Evolutionary conservation across 1,140 invertebrate genomes (phyloP).

Genomic region (Atta colombica): DNA sequence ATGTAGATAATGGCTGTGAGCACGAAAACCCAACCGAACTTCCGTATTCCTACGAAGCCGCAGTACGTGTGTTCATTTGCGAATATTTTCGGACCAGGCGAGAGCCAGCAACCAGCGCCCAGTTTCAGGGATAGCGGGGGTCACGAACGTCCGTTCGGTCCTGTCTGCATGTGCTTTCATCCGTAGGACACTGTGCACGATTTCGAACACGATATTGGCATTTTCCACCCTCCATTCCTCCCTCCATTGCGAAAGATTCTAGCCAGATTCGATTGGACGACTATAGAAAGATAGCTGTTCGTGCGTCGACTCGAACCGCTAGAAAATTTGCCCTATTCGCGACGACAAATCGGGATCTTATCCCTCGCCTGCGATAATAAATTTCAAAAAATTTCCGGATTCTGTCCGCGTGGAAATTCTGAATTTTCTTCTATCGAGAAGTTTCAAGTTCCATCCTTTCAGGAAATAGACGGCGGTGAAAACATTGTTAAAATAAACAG

Average conservation of each 20-base stretch:
- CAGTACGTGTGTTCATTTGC: conserved; percentile 18
- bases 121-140: neutral
- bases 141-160: neutral
- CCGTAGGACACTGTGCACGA: neutral
- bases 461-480: conserved; percentile 13
- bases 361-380: conserved; percentile 12
- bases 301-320: neutral
- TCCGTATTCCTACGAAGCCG: conserved; percentile 22
- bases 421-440: neutral
- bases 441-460: conserved; percentile 19
- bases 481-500: conserved; percentile 38
- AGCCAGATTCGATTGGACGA: neutral
- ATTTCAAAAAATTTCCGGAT: conserved; percentile 11
- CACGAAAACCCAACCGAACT: conserved; percentile 41
- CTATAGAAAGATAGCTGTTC: neutral
- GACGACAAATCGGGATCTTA: conserved; percentile 19
- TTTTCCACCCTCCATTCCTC: conserved; percentile 2
- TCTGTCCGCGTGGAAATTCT: neutral
- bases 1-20: conserved; percentile 40
- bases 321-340: neutral
- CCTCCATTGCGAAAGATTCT: neutral
- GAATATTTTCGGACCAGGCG: conserved; percentile 34
- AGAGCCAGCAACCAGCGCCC: neutral
- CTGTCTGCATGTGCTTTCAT: conserved; percentile 18
- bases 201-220: conserved; percentile 32